Evolutionary conservation across 1,140 invertebrate genomes (phyloP).

Genomic region (Calephelis virginiensis): DNA sequence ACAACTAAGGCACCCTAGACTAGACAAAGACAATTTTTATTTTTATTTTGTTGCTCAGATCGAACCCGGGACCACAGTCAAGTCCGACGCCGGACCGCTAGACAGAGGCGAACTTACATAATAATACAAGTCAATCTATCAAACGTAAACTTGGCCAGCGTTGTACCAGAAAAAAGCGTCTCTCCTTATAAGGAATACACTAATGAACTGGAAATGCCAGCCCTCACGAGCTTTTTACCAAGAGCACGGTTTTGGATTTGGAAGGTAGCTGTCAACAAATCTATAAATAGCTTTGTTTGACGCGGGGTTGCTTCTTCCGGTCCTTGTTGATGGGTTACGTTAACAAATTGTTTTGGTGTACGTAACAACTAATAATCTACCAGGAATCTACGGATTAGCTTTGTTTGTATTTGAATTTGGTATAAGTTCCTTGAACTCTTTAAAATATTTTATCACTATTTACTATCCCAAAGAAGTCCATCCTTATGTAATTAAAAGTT

Average conservation of each 20-base stretch:
- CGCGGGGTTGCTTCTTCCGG: constrained; percentile 10
- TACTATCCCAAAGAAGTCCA: too few species aligned
- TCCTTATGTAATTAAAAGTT: too few species aligned
- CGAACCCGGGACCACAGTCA: too few species aligned
- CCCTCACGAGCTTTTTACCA: constrained; percentile 2
- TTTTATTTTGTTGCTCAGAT: too few species aligned
- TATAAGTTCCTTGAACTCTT: too few species aligned
- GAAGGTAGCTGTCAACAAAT: constrained; percentile 15
- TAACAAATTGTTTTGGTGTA: constrained; percentile 5
- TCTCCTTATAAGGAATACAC: constrained; percentile 5
- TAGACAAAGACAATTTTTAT: too few species aligned
- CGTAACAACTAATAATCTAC: background rate
- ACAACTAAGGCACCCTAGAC: too few species aligned
- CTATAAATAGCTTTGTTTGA: constrained; percentile 12
- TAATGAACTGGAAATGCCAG: constrained; percentile 4
- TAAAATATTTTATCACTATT: too few species aligned
- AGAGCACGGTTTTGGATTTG: constrained; percentile 6
- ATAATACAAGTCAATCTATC: background rate
- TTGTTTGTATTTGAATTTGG: too few species aligned
- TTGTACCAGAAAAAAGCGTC: background rate
- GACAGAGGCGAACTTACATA: background rate
- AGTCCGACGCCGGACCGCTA: background rate
- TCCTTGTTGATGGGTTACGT: background rate
- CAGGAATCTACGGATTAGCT: background rate
- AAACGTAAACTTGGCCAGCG: background rate